Conservation (phyloP, 1,140 invertebrate genomes). For the Uloborus diversus region DNA sequence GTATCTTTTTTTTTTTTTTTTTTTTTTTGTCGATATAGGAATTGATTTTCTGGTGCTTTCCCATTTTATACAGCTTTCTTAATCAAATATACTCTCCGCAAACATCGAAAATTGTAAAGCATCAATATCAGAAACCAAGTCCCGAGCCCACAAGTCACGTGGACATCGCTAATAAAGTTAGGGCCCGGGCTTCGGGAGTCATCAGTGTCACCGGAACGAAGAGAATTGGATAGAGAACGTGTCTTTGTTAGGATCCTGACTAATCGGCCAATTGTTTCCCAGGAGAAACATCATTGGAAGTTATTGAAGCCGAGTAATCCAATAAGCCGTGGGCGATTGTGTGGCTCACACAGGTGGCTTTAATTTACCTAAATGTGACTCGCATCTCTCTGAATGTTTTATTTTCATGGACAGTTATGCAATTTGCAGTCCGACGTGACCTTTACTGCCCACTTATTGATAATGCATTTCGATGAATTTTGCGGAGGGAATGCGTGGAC, state of each 20-base stretch:
- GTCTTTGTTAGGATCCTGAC: conserved; percentile 38
- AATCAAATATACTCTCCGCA: no score
- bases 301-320: conserved; percentile 43
- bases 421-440: no score
- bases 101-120: no score
- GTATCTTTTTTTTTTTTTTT: no score
- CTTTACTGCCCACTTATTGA: no score
- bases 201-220: conserved; percentile 14
- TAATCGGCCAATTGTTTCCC: conserved; percentile 12
- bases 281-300: conserved; percentile 25
- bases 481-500: no score
- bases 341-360: conserved; percentile 21
- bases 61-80: no score
- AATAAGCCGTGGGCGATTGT: conserved; percentile 13
- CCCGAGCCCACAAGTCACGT: no score
- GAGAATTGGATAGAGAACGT: conserved; percentile 21
- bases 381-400: conserved; percentile 34
- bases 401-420: conserved; percentile 11
- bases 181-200: conserved; percentile 1
- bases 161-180: conserved; percentile 27
- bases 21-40: no score
- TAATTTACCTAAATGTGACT: conserved; percentile 28
- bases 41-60: no score
- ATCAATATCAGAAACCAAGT: no score
- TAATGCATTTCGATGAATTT: no score